Conservation (phyloP, 2,888 invertebrate genomes). For the Embidobia sp. region DNA sequence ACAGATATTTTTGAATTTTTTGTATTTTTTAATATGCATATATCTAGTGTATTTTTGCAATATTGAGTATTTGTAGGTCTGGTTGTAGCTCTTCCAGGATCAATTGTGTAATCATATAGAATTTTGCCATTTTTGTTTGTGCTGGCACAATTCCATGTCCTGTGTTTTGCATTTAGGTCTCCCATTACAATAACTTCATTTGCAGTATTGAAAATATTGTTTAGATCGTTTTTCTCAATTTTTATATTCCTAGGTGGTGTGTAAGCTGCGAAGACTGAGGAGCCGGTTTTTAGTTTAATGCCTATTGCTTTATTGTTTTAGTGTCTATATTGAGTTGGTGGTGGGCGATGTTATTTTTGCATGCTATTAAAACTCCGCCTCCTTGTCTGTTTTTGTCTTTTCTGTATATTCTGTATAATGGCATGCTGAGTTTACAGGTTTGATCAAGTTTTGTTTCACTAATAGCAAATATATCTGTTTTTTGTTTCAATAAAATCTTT, state of each 20-base stretch:
- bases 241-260: slow-evolving; percentile 1
- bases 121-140: slow-evolving; percentile 2
- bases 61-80: slow-evolving; percentile 13
- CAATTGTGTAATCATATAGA: neutral
- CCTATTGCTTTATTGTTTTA: slow-evolving; percentile 14
- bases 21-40: neutral
- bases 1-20: neutral
- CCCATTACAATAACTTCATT: neutral
- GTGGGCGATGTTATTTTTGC: neutral
- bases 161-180: slow-evolving; percentile 13
- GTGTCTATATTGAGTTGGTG: neutral
- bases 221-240: slow-evolving; percentile 10
- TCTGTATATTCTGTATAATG: slow-evolving; percentile 11
- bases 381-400: slow-evolving; percentile 27
- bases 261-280: slow-evolving; percentile 7
- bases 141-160: neutral
- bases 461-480: no score
- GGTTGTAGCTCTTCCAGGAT: neutral
- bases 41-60: neutral
- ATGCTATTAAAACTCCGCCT: slow-evolving; percentile 28
- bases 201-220: slow-evolving; percentile 18
- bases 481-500: slow-evolving; percentile 21
- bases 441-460: slow-evolving; percentile 25
- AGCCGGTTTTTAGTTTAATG: slow-evolving; percentile 8
- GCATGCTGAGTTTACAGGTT: slow-evolving; percentile 5